Conservation (phyloP, 2,888 invertebrate species). For the Lysandra bellargus region DNA sequence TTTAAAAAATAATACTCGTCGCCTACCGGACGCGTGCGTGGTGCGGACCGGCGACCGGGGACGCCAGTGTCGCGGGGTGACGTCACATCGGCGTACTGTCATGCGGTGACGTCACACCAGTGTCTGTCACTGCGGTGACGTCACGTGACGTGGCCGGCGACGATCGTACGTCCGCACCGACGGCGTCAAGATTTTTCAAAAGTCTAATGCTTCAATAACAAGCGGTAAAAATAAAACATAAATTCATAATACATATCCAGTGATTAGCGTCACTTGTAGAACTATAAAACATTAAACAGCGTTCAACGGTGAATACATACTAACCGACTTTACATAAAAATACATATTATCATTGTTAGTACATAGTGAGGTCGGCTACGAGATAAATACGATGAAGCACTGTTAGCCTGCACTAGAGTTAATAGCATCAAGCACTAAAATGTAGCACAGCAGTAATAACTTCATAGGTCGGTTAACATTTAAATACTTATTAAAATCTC, state of each 20-base stretch:
- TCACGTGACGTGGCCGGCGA: not conserved
- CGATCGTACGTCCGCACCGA: not conserved
- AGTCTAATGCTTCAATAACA: constrained; percentile 4
- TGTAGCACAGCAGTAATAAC: constrained; percentile 8
- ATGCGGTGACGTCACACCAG: not conserved
- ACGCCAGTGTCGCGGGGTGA: not conserved
- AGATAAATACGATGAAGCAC: not conserved
- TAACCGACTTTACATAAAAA: constrained; percentile 5
- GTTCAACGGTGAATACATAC: not conserved
- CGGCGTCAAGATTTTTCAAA: not conserved
- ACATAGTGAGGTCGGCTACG: not conserved
- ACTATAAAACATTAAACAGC: not conserved
- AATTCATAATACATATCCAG: not conserved
- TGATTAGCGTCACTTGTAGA: not conserved
- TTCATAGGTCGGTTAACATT: not conserved
- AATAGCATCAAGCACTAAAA: not conserved
- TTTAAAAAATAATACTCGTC: constrained; percentile 67
- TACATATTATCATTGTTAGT: not conserved
- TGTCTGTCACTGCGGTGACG: not conserved
- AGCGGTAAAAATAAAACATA: constrained; percentile 1
- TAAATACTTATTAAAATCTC: not conserved
- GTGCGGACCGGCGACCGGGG: not conserved
- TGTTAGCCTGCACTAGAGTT: not conserved
- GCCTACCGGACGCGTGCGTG: constrained; percentile 46
- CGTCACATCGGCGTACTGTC: not conserved